Base-by-base conservation (phyloP, 1,140 invertebrate genomes). In the Copidosoma floridanum region DNA sequence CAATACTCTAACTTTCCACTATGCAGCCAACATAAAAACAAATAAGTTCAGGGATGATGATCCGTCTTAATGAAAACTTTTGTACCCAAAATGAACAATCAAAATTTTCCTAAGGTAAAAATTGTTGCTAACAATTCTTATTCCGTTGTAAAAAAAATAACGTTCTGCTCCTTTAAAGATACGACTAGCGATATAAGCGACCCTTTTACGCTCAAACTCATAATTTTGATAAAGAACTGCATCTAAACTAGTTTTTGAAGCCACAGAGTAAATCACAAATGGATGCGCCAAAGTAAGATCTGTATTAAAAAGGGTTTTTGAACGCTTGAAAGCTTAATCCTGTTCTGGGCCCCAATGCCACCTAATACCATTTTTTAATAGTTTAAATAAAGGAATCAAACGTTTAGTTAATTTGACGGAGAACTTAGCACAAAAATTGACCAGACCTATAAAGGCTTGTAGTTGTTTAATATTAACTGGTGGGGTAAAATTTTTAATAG, bases 351-450 rank as follows among this genome's bases (percentile, higher is more conserved):
- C 46, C 52, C 59, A 61, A 20, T 50, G 18, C 18, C 43, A 61
- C 12, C 38, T 54, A 20, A 21, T 26, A 11, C 29, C 29, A 8
- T 55, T 55, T 47, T 37, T 46, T 0, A 61, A 11, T 12, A 61
- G 16, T 14, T 55, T 24, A 6, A 61, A 4, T 20, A 61, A 16
- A 1, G 59, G 52, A n/a, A n/a, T n/a, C n/a, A n/a, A 20, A 52
- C 58, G 24, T 23, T 61, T 38, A 35, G 58, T 27, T n/a, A 46
- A 21, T 23, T 47, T 29, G 12, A 27, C 24, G 1, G 50, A 38
- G 24, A 50, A 55, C 32, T 43, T 50, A 2, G 46, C 14, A 50
- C 54, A 55, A 23, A 61, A 61, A 23, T 55, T 55, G 7, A 61
- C 41, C 2, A 41, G n/a, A 35, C 47, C 60, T 1, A 62, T 12